A percentile compares a stretch with the other conserved stretches of the same genome.
Evolutionary conservation across 2,888 invertebrate species (phyloP).

Genomic region (Bugula neritina): DNA sequence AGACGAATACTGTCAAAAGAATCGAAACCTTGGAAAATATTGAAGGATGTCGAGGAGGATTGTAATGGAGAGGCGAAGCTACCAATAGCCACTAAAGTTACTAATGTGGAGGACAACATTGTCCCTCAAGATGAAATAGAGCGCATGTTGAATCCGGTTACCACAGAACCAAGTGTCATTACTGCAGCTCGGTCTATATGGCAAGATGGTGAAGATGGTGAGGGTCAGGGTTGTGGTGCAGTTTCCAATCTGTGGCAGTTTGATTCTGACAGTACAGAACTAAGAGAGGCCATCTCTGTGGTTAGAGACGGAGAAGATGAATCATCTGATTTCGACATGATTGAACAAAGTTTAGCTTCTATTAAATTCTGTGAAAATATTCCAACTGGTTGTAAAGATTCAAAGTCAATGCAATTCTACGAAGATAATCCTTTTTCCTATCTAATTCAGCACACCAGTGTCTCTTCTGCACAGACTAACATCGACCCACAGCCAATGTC

Average conservation of each 20-base stretch:
- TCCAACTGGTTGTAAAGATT: not conserved
- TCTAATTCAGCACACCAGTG: not conserved
- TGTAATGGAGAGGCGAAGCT: not conserved
- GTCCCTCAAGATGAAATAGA: not conserved
- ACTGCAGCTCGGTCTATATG: not conserved
- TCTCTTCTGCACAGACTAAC: not conserved
- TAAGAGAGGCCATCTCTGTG: not conserved
- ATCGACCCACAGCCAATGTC: not conserved
- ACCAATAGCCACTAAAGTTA: not conserved
- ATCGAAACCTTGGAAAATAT: not conserved
- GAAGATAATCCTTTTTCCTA: not conserved
- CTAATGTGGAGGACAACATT: not conserved
- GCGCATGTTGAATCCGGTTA: not conserved
- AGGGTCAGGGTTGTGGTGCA: not conserved
- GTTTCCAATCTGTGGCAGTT: not conserved
- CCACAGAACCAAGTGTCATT: not conserved
- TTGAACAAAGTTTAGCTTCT: constrained; percentile 19
- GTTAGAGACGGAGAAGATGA: not conserved
- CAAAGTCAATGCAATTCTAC: not conserved
- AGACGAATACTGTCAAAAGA: not conserved
- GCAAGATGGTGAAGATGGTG: not conserved
- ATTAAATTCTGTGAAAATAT: constrained; percentile 11
- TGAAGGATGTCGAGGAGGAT: not conserved
- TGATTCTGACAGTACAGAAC: not conserved
- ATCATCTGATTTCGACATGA: not conserved